These are phyloP conservation scores for Eretmochelys imbricata DNA, from an alignment of 2,113 vertebrate genomes.

Conservation along the genomic window DNA sequence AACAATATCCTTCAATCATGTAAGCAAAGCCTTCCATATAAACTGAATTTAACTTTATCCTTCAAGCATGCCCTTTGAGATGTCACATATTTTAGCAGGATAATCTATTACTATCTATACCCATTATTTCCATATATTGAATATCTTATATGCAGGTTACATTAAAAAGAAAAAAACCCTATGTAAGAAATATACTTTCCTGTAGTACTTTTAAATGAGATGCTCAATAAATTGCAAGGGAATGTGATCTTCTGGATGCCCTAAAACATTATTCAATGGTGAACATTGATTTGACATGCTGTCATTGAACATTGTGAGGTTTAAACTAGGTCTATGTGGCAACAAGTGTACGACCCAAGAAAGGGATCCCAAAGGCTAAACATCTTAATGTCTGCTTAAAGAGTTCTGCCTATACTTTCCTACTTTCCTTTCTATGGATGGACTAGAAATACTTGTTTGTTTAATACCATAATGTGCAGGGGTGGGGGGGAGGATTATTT, in stretches of 20 bases:
- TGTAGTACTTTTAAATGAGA: not conserved
- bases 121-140: not conserved
- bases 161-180: not conserved
- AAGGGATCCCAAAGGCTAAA: not conserved
- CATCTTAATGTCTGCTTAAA: not conserved
- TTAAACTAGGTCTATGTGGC: not conserved
- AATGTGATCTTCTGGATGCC: not conserved
- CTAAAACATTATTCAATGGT: slow-evolving; percentile 2
- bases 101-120: not conserved
- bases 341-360: not conserved
- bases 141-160: not conserved
- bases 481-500: too few relatives aligned
- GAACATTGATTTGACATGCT: not conserved
- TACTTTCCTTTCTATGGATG: too few relatives aligned
- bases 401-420: not conserved
- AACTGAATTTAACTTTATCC: not conserved
- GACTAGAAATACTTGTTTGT: too few relatives aligned
- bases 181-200: slow-evolving; percentile 1
- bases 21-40: not conserved
- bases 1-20: not conserved
- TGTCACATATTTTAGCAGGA: not conserved
- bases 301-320: not conserved
- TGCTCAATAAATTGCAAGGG: not conserved
- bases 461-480: not conserved
- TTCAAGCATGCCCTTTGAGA: not conserved